Evolutionary conservation across 37 sponge, comb jelly and placozoan genomes (phyloP).

Genomic region (Ianthella basta): DNA sequence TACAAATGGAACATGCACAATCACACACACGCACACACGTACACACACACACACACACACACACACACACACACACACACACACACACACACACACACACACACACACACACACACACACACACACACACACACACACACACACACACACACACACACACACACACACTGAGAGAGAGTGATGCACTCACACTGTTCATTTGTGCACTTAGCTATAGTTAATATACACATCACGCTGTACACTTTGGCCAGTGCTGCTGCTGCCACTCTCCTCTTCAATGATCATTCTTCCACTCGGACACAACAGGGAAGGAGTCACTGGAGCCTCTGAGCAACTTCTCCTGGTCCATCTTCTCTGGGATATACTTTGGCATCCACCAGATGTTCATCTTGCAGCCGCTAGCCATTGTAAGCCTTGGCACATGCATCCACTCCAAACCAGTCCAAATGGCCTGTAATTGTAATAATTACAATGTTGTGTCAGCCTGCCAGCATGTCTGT

Average conservation of each 20-base stretch:
- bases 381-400: slow-evolving; percentile 79
- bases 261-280: not conserved
- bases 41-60: not conserved
- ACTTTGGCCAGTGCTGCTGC: not conserved
- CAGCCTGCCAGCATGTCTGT: too few species aligned
- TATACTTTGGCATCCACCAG: slow-evolving; percentile 85
- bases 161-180: too few species aligned
- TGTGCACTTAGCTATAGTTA: too few species aligned
- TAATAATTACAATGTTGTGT: too few species aligned
- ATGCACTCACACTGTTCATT: too few species aligned
- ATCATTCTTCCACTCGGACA: not conserved
- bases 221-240: too few species aligned
- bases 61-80: slow-evolving; percentile 2
- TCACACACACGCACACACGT: not conserved
- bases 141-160: too few species aligned
- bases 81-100: not conserved
- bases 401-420: slow-evolving; percentile 50
- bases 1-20: not conserved
- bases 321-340: slow-evolving; percentile 81
- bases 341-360: slow-evolving; percentile 79
- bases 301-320: slow-evolving; percentile 62
- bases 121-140: not conserved
- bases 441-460: too few species aligned
- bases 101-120: not conserved
- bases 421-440: too few species aligned